Conservation (phyloP, 2,888 invertebrate species). For the Steinernema carpocapsae region DNA sequence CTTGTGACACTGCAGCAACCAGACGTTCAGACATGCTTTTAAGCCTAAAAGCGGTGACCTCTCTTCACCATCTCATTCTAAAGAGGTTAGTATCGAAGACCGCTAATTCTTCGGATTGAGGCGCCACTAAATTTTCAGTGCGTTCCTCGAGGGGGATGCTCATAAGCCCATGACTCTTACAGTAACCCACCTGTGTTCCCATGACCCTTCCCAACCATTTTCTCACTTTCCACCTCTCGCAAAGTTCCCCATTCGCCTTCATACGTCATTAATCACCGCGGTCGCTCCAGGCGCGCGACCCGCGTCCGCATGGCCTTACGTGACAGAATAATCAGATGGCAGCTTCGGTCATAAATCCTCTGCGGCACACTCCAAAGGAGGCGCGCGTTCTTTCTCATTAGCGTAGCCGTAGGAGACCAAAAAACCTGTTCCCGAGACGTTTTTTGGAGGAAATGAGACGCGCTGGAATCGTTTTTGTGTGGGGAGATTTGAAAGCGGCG, state of each 20-base stretch:
- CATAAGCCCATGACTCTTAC: too few relatives aligned
- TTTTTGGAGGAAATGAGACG: slow-evolving; percentile 33
- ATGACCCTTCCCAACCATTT: too few relatives aligned
- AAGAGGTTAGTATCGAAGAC: too few relatives aligned
- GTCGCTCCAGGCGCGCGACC: slow-evolving; percentile 12
- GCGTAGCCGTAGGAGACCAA: background rate
- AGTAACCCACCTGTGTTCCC: too few relatives aligned
- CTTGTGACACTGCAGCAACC: too few relatives aligned
- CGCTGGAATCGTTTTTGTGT: slow-evolving; percentile 14
- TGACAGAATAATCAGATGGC: slow-evolving; percentile 33
- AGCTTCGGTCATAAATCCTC: slow-evolving; percentile 21
- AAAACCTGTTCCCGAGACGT: slow-evolving; percentile 33
- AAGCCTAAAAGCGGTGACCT: too few relatives aligned
- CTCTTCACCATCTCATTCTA: too few relatives aligned
- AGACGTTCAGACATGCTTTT: too few relatives aligned
- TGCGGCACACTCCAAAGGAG: slow-evolving; percentile 33
- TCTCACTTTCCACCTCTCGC: too few relatives aligned
- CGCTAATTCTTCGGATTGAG: too few relatives aligned
- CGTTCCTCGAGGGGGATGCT: too few relatives aligned
- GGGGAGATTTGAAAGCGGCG: background rate
- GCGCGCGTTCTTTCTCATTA: slow-evolving; percentile 30
- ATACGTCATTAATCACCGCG: slow-evolving; percentile 27
- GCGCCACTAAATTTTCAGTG: too few relatives aligned
- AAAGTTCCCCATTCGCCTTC: slow-evolving; percentile 11
- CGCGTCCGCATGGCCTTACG: slow-evolving; percentile 15